Percentiles rank a stretch among this genome's conserved stretches.
These are phyloP conservation scores for Pilophorus perplexus DNA, from an alignment of 2,888 invertebrate species.

Conservation along the genomic window DNA sequence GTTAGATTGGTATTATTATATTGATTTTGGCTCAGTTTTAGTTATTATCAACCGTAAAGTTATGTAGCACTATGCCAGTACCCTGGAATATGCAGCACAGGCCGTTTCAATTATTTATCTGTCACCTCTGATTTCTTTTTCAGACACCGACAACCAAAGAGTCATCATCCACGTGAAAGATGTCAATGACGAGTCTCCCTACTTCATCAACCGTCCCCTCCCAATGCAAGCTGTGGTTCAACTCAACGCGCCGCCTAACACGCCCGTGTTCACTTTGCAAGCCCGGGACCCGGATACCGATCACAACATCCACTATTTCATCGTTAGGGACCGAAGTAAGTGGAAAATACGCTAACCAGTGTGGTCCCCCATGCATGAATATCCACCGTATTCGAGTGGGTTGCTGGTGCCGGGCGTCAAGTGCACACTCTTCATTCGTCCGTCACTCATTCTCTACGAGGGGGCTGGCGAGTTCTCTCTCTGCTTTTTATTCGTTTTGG, in stretches of 20 bases:
- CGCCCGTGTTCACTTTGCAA: conserved; percentile 94
- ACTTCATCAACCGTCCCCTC: conserved; percentile 93
- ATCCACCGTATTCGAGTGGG: not conserved
- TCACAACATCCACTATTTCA: conserved; percentile 93
- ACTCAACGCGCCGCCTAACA: conserved; percentile 90
- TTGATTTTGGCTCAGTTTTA: too few species aligned
- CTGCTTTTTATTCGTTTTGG: too few species aligned
- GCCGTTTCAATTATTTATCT: too few species aligned
- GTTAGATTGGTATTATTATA: too few species aligned
- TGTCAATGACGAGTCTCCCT: conserved; percentile 94
- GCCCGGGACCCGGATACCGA: conserved; percentile 96
- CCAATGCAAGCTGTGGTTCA: conserved; percentile 98
- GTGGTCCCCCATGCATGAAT: not conserved
- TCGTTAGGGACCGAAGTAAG: conserved; percentile 80
- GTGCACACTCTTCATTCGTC: not conserved
- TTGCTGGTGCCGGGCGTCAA: not conserved
- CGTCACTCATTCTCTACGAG: not conserved
- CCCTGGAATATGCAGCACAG: too few species aligned
- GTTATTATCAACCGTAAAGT: too few species aligned
- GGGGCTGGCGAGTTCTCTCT: too few species aligned
- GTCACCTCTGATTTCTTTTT: too few species aligned
- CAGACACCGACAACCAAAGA: conserved; percentile 92
- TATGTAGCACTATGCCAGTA: too few species aligned
- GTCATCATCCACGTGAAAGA: conserved; percentile 93
- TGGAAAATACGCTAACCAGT: conserved; percentile 36